Evolutionary conservation across 2,113 vertebrate species (phyloP), one percentile per base, ranked within the genome.

Genomic region (Macrotus californicus): DNA sequence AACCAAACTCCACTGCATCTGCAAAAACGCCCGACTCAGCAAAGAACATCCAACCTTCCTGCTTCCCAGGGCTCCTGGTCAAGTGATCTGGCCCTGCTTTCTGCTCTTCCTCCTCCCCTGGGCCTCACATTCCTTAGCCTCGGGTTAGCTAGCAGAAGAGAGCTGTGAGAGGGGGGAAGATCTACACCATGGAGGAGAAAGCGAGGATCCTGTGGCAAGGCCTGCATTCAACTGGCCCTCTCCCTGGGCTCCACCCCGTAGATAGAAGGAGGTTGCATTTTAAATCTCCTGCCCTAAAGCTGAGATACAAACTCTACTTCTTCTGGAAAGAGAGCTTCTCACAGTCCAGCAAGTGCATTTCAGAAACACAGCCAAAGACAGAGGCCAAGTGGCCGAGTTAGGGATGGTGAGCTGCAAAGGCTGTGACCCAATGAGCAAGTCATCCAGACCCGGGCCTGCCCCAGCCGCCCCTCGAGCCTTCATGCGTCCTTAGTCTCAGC

Each of bases 191-290:
- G 7, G 43, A 77, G 21, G 10, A 54, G 61, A 81, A 12, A 0
- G 0, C 0, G 3, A 73, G 64, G 10, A 6, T 1, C 1, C 0
- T 1, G 6, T 6, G 16, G 8, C 2, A 2, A 2, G 15, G 8
- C 18, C 59, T 87, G 75, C 24, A 9, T 29, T 24, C 36, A 66
- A 5, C 22, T 22, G 10, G 7, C 7, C 31, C 43, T 82, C 54
- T 48, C 31, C 89, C 64, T 29, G 8, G 11, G 39, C 15, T 21
- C 31, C 7, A 3, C 43, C 46, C 73, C 18, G 31, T 3, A 34
- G 52, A 14, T 4, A 66, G 7, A 46, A 52, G 10, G 24, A 84
- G 52, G 26, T 26, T 61, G 16, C 46, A 10, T 39, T 79, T 72
- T 75, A 39, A 43, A 69, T 64, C 24, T 9, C 36, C 59, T 80